phyloP scores from a whole-genome alignment of 2,113 vertebrate genomes.

The Nothoprocta perdicaria region DNA sequence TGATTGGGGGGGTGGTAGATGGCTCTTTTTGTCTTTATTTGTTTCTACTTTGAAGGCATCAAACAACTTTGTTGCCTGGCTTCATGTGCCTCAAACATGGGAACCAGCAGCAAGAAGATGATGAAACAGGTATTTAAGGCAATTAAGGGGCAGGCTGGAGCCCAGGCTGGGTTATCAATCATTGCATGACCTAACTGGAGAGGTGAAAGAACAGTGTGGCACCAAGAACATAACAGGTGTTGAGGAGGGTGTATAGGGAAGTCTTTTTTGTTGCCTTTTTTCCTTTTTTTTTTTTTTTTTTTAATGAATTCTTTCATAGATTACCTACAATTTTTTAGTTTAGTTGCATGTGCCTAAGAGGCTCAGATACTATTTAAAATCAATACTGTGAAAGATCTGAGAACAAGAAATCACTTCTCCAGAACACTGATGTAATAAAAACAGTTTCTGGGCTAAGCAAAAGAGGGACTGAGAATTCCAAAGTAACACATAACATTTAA shows the following conservation, averaged over 20 bases:
- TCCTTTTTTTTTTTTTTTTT: not conserved
- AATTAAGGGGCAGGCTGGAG: conserved; percentile 54
- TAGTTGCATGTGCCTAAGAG: not conserved
- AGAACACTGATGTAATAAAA: not conserved
- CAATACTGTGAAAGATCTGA: not conserved
- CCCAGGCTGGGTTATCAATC: conserved; percentile 45
- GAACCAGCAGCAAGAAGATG: not conserved
- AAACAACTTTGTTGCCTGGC: not conserved
- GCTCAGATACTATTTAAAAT: not conserved
- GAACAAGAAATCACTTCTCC: not conserved
- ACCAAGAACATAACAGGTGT: not conserved
- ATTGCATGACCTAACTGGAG: not conserved
- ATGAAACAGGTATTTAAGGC: conserved; percentile 36
- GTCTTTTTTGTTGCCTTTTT: not conserved
- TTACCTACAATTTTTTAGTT: not conserved
- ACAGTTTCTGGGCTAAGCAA: not conserved
- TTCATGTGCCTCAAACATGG: conserved; percentile 1
- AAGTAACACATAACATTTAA: not conserved
- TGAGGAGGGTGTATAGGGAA: not conserved
- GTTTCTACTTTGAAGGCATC: conserved; percentile 3
- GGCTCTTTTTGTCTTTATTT: not conserved
- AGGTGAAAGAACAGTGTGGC: not conserved
- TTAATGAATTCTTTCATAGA: not conserved
- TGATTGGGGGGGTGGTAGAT: conserved; percentile 16
- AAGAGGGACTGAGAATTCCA: not conserved